Conservation (phyloP, 2,113 vertebrate genomes). For the Neotoma lepida region DNA sequence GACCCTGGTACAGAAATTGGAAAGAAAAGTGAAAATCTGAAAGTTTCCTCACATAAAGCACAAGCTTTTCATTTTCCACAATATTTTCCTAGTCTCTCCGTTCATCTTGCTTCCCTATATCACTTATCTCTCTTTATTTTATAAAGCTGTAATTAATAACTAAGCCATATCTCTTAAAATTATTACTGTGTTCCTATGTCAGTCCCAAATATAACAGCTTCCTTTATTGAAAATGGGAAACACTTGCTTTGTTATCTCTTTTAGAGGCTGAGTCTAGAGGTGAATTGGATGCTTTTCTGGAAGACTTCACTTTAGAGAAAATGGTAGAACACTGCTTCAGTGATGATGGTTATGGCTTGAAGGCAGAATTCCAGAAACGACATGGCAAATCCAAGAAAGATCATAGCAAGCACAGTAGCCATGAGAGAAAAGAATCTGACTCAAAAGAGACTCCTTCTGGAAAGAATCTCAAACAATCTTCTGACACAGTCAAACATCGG, state of each 20-base stretch:
- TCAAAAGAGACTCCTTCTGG: constrained; percentile 19
- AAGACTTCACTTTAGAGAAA: constrained; percentile 67
- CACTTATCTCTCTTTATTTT: neutral
- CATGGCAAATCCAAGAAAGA: neutral
- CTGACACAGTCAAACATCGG: constrained; percentile 47
- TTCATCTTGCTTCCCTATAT: neutral
- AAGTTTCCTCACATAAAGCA: neutral
- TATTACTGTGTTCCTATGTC: neutral
- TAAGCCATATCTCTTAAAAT: neutral
- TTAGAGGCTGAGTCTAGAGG: constrained; percentile 61
- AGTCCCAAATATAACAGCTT: neutral
- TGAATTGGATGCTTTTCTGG: constrained; percentile 53
- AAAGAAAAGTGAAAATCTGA: neutral
- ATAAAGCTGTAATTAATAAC: constrained; percentile 23
- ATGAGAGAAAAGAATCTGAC: constrained; percentile 20
- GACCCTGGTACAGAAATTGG: constrained; percentile 2
- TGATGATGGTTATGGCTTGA: neutral
- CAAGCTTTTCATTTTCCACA: constrained; percentile 3
- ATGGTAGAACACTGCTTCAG: constrained; percentile 67
- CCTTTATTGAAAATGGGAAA: constrained; percentile 55
- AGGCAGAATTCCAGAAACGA: constrained; percentile 55
- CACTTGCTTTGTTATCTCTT: constrained; percentile 68
- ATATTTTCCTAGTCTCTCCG: neutral
- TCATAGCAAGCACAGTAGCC: neutral
- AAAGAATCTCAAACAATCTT: constrained; percentile 42